phyloP scores from a whole-genome alignment of 2,113 vertebrate species.

The Thymallus thymallus region DNA sequence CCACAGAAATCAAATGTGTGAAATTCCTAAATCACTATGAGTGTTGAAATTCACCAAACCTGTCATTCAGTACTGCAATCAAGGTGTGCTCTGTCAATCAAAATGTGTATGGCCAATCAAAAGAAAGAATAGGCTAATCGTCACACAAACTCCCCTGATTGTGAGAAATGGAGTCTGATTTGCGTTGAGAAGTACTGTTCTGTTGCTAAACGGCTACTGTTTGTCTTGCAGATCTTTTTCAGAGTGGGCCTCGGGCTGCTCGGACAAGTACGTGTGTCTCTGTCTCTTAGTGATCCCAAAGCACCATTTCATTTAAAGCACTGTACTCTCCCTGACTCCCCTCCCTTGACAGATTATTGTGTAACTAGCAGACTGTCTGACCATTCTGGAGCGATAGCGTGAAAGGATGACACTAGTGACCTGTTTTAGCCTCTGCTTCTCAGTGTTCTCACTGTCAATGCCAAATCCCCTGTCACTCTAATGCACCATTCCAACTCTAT shows the following conservation, averaged over 20 bases:
- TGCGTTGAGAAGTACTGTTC: not conserved
- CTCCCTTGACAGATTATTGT: too few species aligned
- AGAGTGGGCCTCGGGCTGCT: conserved; percentile 25
- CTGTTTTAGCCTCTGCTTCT: too few species aligned
- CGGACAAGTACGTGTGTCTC: conserved; percentile 51
- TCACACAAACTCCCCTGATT: too few species aligned
- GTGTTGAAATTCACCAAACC: conserved; percentile 1
- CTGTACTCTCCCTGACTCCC: not conserved
- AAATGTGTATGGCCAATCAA: not conserved
- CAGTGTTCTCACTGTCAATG: too few species aligned
- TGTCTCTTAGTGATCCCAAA: not conserved
- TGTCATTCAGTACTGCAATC: not conserved
- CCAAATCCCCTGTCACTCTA: too few species aligned
- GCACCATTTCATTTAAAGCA: not conserved
- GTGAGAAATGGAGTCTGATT: not conserved
- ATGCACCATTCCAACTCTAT: too few species aligned
- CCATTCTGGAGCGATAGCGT: too few species aligned
- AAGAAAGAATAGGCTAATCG: too few species aligned
- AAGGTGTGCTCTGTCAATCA: not conserved
- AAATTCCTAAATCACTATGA: not conserved
- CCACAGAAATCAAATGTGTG: not conserved
- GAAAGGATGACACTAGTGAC: too few species aligned
- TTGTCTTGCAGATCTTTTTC: conserved; percentile 61
- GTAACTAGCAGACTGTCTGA: too few species aligned
- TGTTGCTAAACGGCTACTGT: conserved; percentile 40